Percentiles rank a stretch among this genome's conserved stretches.
Evolutionary conservation across 2,113 vertebrate species (phyloP).

Genomic region (Cacatua alba): DNA sequence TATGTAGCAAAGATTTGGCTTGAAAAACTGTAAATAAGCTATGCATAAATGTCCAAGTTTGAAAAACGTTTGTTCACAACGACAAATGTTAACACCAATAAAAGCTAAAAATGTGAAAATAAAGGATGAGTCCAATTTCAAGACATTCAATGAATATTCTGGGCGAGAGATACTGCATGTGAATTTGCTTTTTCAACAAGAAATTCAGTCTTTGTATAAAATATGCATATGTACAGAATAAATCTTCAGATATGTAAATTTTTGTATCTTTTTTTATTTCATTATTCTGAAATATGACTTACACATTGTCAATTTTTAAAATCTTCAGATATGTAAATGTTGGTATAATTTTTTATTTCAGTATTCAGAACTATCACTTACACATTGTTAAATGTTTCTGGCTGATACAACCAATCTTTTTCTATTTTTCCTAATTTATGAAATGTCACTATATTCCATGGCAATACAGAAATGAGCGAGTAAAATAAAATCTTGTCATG

Average conservation of each 20-base stretch:
- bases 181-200: neutral
- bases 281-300: neutral
- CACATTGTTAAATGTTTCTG: neutral
- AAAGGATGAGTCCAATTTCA: neutral
- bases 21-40: neutral
- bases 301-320: neutral
- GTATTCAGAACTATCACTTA: neutral
- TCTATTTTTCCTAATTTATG: neutral
- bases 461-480: neutral
- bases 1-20: neutral
- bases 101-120: neutral
- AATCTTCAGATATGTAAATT: neutral
- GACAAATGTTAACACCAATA: neutral
- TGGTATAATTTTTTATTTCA: neutral
- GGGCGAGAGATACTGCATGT: neutral
- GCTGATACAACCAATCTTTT: neutral
- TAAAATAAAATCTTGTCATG: neutral
- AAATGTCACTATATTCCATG: neutral
- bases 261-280: neutral
- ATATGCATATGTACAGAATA: neutral
- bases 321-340: neutral
- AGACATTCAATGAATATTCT: neutral
- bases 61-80: neutral
- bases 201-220: neutral
- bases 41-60: neutral